Percentiles rank a stretch among this genome's conserved stretches.
phyloP scores from a whole-genome alignment of 1,140 invertebrate genomes.

The Dinothrombium tinctorium region DNA sequence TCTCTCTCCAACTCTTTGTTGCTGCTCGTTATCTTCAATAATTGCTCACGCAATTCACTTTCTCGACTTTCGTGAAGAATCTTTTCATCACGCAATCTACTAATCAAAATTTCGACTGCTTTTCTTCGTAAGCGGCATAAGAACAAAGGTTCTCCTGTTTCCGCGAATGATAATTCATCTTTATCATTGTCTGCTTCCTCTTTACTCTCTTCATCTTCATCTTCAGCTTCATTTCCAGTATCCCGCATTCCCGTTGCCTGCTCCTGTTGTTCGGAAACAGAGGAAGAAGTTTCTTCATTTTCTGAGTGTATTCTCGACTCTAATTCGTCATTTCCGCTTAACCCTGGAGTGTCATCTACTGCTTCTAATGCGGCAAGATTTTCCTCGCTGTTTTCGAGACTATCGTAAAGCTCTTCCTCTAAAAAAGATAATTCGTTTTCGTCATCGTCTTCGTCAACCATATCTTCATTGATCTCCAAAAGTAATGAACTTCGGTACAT shows the following conservation, averaged over 20 bases:
- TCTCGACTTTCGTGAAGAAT: not conserved
- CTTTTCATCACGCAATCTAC: slow-evolving; percentile 1
- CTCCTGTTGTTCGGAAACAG: too few relatives aligned
- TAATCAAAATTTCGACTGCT: slow-evolving; percentile 4
- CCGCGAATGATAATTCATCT: not conserved
- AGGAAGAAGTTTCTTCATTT: too few relatives aligned
- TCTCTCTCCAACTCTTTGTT: too few relatives aligned
- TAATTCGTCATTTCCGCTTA: too few relatives aligned
- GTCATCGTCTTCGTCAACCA: not conserved
- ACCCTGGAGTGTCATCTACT: too few relatives aligned
- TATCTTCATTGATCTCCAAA: not conserved
- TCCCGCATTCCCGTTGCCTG: too few relatives aligned
- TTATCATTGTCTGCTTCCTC: not conserved
- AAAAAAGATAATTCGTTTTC: not conserved
- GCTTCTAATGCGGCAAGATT: too few relatives aligned
- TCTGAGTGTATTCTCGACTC: too few relatives aligned
- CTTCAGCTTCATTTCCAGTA: not conserved
- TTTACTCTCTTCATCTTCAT: not conserved
- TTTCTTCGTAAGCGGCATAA: slow-evolving; percentile 1
- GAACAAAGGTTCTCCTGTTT: slow-evolving; percentile 3
- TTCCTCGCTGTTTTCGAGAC: too few relatives aligned
- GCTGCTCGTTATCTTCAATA: too few relatives aligned
- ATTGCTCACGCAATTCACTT: slow-evolving; percentile 1
- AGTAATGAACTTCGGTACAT: too few relatives aligned
- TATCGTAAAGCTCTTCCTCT: not conserved